These are phyloP conservation scores for Cephus rjabovi DNA, from an alignment of 2,888 invertebrate species.

Conservation along the genomic window DNA sequence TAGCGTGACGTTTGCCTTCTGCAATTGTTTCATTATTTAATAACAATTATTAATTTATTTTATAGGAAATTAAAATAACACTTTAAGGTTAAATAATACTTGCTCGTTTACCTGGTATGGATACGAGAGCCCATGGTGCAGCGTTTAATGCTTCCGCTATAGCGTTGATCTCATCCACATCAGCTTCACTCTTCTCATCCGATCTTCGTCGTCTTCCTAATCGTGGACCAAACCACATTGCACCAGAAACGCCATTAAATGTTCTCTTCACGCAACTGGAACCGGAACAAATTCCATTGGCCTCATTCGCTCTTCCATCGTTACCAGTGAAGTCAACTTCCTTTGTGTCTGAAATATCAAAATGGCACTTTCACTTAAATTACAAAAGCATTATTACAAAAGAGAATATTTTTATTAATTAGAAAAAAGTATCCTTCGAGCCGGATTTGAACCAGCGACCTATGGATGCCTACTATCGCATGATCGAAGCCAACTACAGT, in stretches of 20 bases:
- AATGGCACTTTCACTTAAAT: background rate
- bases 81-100: background rate
- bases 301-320: slow-evolving; percentile 26
- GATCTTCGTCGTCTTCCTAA: slow-evolving; percentile 69
- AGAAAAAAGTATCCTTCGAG: slow-evolving; percentile 52
- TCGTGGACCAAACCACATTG: slow-evolving; percentile 70
- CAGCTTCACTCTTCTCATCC: slow-evolving; percentile 47
- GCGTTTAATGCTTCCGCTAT: slow-evolving; percentile 63
- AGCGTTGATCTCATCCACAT: slow-evolving; percentile 53
- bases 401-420: background rate
- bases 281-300: slow-evolving; percentile 42
- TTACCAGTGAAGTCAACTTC: slow-evolving; percentile 21
- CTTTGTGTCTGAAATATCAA: slow-evolving; percentile 28
- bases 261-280: slow-evolving; percentile 47
- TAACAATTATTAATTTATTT: background rate
- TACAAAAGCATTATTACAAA: background rate
- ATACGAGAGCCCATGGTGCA: slow-evolving; percentile 63
- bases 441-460: slow-evolving; percentile 66
- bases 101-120: slow-evolving; percentile 57
- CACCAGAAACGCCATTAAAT: slow-evolving; percentile 48
- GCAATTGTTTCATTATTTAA: background rate
- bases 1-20: slow-evolving; percentile 57
- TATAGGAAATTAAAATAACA: background rate
- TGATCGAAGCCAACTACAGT: slow-evolving; percentile 58
- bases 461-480: slow-evolving; percentile 53